A percentile compares a stretch with the other conserved stretches of the same genome.
Evolutionary conservation across 2,113 vertebrate genomes (phyloP).

Genomic region (Ictidomys tridecemlineatus): DNA sequence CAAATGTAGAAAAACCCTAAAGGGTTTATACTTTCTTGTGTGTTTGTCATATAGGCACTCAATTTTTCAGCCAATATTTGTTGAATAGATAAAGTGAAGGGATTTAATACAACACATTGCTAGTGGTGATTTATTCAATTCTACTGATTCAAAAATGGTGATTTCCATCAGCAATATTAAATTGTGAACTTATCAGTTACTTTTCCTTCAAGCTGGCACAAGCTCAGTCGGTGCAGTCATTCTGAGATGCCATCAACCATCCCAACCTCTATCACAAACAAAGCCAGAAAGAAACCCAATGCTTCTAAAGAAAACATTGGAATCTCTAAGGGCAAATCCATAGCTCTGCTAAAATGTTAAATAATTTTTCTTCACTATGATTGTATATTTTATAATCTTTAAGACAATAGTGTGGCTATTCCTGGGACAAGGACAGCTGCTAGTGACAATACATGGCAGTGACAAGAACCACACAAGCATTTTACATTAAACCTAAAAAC

Average conservation of each 20-base stretch:
- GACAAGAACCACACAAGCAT: background rate
- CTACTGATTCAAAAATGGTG: background rate
- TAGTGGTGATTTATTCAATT: background rate
- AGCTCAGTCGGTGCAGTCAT: background rate
- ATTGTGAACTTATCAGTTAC: background rate
- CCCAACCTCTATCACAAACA: background rate
- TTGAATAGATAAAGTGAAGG: background rate
- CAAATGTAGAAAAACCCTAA: background rate
- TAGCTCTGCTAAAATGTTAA: background rate
- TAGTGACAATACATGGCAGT: background rate
- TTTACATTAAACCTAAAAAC: background rate
- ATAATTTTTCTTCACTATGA: background rate
- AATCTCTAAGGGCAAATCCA: background rate
- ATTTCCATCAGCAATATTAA: background rate
- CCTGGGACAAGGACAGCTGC: background rate
- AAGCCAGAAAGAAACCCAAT: background rate
- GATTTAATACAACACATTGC: background rate
- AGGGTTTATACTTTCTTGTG: background rate
- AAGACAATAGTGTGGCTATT: background rate
- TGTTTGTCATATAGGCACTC: background rate
- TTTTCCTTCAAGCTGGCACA: background rate
- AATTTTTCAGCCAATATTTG: background rate
- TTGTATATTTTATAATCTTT: background rate
- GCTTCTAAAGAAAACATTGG: background rate
- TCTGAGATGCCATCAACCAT: background rate